Base-by-base conservation (phyloP, 2,113 vertebrate species). In the Salvator merianae region DNA sequence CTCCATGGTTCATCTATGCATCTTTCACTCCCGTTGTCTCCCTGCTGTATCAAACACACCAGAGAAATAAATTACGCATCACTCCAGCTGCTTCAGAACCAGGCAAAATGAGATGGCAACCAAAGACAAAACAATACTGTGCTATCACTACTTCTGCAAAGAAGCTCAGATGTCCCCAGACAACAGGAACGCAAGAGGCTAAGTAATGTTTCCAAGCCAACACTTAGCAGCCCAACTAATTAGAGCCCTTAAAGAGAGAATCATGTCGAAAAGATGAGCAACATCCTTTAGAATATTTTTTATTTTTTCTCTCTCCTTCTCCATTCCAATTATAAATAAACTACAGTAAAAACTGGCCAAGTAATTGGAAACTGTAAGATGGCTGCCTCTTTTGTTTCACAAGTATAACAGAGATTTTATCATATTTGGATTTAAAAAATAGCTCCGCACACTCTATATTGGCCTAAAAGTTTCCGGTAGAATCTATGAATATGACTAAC, bases 131-230 rank as follows among this genome's bases (percentile, higher is more conserved):
- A 96, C 85, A 72, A 93, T 89, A 92, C 94, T 91, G 92, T 91
- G 94, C 93, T 94, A 91, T 91, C 93, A 93, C 92, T 93, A 90
- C 79, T 91, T 93, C 92, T 91, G 94, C 92, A 95, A 95, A 96
- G 91, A 95, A 91, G n/a, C 94, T 93, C 93, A 93, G 93, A 92
- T 90, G 87, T 92, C 95, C 89, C 92, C 77, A 90, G 95, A 95
- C 93, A 93, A 93, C 88, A 94, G 94, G 93, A 92, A 95, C 94
- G 93, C 91, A 92, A 95, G 95, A 96, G 93, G 93, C 93, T 87
- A 93, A 95, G 92, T 92, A 93, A 93, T 92, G 94, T 93, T 96
- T 95, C 95, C 94, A 96, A 95, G 95, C 90, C 95, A 94, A 92
- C 93, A 94, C 91, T 90, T 88, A 91, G 90, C 86, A 92, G 93